phyloP scores from a whole-genome alignment of 2,113 vertebrate species.

The Phylloscopus trochiloides region DNA sequence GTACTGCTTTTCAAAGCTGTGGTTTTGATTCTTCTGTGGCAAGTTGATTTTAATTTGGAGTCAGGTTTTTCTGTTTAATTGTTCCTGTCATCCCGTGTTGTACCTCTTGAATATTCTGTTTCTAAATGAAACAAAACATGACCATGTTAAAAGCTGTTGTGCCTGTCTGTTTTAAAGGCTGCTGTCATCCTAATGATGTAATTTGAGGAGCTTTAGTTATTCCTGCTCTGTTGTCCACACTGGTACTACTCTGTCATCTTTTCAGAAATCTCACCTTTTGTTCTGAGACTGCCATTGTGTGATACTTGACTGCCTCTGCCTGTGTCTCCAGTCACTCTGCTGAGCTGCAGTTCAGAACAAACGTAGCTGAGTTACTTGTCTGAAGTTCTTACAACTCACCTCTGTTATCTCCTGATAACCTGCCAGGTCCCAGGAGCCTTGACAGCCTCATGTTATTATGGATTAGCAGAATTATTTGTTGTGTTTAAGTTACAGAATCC shows the following conservation, averaged over 20 bases:
- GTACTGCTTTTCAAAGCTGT: neutral
- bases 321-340: neutral
- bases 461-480: neutral
- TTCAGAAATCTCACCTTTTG: neutral
- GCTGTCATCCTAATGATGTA: neutral
- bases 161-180: neutral
- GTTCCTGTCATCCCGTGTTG: neutral
- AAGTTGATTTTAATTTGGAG: neutral
- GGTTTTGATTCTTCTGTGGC: neutral
- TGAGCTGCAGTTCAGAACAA: neutral
- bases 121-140: neutral
- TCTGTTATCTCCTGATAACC: neutral
- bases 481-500: neutral
- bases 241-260: neutral
- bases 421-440: neutral
- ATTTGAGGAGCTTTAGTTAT: neutral
- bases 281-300: neutral
- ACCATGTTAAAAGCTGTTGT: neutral
- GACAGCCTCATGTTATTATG: rapidly evolving
- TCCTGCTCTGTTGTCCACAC: neutral
- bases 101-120: neutral
- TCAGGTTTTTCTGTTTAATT: neutral
- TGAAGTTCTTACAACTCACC: neutral
- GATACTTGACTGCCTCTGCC: neutral
- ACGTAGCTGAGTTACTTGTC: rapidly evolving